Percentiles rank a stretch among this genome's conserved stretches.
Conservation (phyloP, 2,113 vertebrate genomes). For the Columbina picui region DNA sequence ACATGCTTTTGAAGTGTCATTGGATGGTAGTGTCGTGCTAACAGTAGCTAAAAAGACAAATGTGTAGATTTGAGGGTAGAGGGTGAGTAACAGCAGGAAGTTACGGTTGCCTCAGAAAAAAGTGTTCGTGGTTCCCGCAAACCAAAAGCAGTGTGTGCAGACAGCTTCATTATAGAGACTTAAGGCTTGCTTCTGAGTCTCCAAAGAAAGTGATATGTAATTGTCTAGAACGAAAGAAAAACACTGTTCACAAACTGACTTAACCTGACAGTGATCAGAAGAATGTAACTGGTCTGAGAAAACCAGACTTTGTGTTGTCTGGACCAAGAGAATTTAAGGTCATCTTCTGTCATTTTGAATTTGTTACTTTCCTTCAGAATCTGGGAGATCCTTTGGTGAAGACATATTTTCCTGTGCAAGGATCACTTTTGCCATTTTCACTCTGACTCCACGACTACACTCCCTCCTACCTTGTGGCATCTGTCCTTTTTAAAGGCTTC, state of each 20-base stretch:
- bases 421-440: not conserved
- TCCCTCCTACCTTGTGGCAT: not conserved
- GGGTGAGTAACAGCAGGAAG: conserved; percentile 9
- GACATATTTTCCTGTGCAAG: not conserved
- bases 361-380: not conserved
- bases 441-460: not conserved
- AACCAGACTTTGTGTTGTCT: not conserved
- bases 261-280: not conserved
- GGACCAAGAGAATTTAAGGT: not conserved
- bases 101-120: not conserved
- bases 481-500: not conserved
- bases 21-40: not conserved
- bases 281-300: not conserved
- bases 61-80: not conserved
- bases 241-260: not conserved
- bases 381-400: not conserved
- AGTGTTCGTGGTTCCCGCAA: not conserved
- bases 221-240: not conserved
- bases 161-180: not conserved
- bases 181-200: not conserved
- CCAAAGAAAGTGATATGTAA: not conserved
- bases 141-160: not conserved
- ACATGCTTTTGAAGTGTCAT: not conserved
- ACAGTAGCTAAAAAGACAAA: not conserved
- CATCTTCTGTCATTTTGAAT: not conserved